Base-by-base conservation (phyloP, 2,113 vertebrate genomes). In the Sprattus sprattus region DNA sequence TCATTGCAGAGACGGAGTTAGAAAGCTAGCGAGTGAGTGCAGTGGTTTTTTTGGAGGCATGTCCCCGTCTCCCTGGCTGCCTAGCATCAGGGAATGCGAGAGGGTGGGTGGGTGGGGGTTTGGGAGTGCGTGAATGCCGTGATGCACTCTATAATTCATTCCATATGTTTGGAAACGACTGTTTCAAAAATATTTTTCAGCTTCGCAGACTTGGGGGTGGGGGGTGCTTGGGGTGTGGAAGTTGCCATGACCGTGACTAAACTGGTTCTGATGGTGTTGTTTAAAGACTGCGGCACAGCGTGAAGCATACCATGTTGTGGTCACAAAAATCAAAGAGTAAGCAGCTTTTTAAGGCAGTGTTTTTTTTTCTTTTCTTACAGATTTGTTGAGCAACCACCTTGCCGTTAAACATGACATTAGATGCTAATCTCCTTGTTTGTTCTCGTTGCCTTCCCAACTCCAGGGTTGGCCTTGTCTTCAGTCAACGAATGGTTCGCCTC, bases 91-190 rank as follows among this genome's bases (percentile, higher is more conserved):
- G 44, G 81, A 80, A 82, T 85, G 87, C 82, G 83, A 84, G 83
- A 67, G 81, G 81, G 80, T 39, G 54, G 81, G 45, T 4, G 47
- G 60, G 64, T 1, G 25, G n/a, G n/a, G 25, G 64, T 71, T 28
- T 32, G 71, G n/a, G 6, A 15, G 71, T 78, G 71, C 44, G 71
- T 78, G 71, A 78, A 78, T 78, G 71, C 71, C 15, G 25, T 44
- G 71, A 78, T 75, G 64, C 44, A 82, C 22, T 0, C 11, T 46
- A 47, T 88, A 81, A 90, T 89, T 89, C 5, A 22, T 86, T 84
- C 86, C 89, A 90, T 86, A 89, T 90, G 88, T 83, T 83, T 87
- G 60, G 46, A n/a, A 83, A 85, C 49, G n/a, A 84, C 82, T 45
- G 16, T 82, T 45, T 20, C 85, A 49, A 86, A 82, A 85, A 82